A percentile compares a stretch with the other conserved stretches of the same genome.
Evolutionary conservation across 2,113 vertebrate genomes (phyloP).

Genomic region (Gopherus evgoodei): DNA sequence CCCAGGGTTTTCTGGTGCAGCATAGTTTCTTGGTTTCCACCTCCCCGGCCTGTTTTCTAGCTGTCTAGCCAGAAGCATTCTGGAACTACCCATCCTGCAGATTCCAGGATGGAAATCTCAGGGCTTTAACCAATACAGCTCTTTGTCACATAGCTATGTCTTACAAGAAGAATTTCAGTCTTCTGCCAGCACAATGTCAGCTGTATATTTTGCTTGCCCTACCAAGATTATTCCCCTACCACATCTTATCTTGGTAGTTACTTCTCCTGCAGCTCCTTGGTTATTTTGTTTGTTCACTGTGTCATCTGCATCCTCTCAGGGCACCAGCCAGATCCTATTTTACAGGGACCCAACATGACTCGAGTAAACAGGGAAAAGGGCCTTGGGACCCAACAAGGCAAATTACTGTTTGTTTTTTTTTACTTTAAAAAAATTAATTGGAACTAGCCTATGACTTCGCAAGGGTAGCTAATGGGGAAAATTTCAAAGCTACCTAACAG

Average conservation of each 20-base stretch:
- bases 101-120: not conserved
- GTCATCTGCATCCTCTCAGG: not conserved
- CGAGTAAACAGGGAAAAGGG: not conserved
- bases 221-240: accelerated
- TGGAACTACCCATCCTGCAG: not conserved
- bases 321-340: not conserved
- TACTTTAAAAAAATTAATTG: not conserved
- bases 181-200: not conserved
- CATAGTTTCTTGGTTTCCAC: not conserved
- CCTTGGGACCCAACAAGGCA: not conserved
- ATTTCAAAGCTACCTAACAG: not conserved
- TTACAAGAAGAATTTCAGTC: not conserved
- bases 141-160: not conserved
- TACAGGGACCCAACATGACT: not conserved
- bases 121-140: not conserved
- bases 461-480: not conserved
- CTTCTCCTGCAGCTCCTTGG: not conserved
- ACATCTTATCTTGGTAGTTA: not conserved
- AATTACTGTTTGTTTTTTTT: not conserved
- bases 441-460: not conserved
- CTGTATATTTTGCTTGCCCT: not conserved
- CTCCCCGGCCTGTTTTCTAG: not conserved
- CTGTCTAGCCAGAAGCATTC: not conserved
- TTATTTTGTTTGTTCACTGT: not conserved
- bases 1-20: not conserved